phyloP scores from a whole-genome alignment of 2,888 invertebrate species.

The Catonia carolina region DNA sequence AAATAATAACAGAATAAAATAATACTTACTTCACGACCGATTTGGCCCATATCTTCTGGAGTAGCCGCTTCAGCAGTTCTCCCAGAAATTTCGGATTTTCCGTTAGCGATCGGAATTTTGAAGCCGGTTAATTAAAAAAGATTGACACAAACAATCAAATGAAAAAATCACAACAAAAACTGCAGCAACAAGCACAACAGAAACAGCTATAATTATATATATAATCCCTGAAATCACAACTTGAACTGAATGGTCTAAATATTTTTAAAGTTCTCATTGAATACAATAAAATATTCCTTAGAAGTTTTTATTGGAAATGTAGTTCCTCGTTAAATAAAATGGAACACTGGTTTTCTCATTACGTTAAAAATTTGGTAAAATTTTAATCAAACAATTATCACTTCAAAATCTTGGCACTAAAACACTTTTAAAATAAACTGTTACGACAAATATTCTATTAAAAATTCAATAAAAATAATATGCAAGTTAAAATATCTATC shows the following conservation, averaged over 20 bases:
- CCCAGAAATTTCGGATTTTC: constrained; percentile 22
- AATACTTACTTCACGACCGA: constrained; percentile 25
- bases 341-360: background rate
- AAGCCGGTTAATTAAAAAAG: constrained; percentile 27
- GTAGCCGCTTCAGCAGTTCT: constrained; percentile 27
- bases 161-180: background rate
- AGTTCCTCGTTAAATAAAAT: background rate
- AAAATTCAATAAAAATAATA: background rate
- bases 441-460: background rate
- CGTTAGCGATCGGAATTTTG: constrained; percentile 33
- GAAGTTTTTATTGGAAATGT: background rate
- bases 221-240: constrained; percentile 6
- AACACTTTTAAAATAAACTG: background rate
- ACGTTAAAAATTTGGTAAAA: background rate
- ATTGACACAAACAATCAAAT: constrained; percentile 3
- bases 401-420: constrained; percentile 8
- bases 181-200: constrained; percentile 7
- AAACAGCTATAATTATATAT: too few relatives aligned
- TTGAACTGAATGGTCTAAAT: background rate
- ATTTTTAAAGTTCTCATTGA: constrained; percentile 1
- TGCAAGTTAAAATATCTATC: background rate
- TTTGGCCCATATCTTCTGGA: constrained; percentile 33
- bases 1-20: too few relatives aligned
- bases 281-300: background rate
- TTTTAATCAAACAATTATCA: background rate